These are phyloP conservation scores for Trissonchulus latispiculum DNA, from an alignment of 2,888 invertebrate genomes.

Conservation along the genomic window DNA sequence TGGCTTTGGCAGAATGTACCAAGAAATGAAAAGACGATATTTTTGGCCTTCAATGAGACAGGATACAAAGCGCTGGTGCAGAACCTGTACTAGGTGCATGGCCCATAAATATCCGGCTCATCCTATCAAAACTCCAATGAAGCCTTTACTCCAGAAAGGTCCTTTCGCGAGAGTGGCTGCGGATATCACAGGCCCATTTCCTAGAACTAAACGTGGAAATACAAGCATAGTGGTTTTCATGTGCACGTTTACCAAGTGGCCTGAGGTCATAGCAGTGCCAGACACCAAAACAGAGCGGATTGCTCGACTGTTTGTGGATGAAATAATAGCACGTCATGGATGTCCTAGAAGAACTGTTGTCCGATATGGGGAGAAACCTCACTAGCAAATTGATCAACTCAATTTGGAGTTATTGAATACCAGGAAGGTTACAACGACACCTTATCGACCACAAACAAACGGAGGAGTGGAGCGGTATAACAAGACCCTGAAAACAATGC, in stretches of 20 bases:
- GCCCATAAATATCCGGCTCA: background rate
- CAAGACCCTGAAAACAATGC: background rate
- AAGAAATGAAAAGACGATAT: background rate
- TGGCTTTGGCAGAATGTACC: too few species aligned
- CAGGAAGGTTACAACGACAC: background rate
- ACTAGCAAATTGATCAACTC: background rate
- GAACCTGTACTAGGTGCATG: background rate
- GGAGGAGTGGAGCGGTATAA: background rate
- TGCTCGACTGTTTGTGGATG: background rate
- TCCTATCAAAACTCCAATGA: background rate
- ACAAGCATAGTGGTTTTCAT: background rate
- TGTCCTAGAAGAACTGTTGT: background rate
- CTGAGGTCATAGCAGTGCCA: background rate
- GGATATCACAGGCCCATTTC: background rate
- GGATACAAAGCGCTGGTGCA: background rate
- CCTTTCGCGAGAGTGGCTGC: background rate
- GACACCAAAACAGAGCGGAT: background rate
- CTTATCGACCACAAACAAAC: slow-evolving; percentile 3
- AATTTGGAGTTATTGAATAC: background rate
- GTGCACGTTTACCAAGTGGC: background rate
- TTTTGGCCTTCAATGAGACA: background rate
- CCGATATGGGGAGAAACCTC: background rate
- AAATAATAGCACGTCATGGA: background rate
- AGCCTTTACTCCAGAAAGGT: background rate
- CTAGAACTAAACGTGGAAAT: background rate